A percentile compares a stretch with the other conserved stretches of the same genome.
Evolutionary conservation across 2,888 invertebrate species (phyloP).

Genomic region (Andricus curvator): DNA sequence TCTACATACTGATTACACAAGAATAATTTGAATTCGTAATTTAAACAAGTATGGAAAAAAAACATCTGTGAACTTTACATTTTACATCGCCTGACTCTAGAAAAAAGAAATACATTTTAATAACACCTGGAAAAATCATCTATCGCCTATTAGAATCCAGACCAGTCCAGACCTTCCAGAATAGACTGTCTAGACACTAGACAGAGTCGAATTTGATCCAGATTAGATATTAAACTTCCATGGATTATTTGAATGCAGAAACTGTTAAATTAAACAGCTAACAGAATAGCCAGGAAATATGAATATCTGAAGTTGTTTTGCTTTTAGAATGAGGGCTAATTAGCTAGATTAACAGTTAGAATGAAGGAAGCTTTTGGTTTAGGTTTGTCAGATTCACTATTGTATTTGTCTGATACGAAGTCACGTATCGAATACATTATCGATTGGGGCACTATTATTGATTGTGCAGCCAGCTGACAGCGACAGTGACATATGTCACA

Average conservation of each 20-base stretch:
- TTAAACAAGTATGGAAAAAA: not conserved
- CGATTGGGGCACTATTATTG: conserved; percentile 73
- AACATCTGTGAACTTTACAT: not conserved
- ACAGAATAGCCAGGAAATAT: not conserved
- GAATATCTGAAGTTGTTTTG: not conserved
- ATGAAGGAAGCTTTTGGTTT: not conserved
- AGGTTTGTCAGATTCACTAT: conserved; percentile 51
- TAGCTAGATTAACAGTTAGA: not conserved
- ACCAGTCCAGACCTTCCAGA: too few species aligned
- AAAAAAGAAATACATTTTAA: too few species aligned
- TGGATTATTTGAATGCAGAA: too few species aligned
- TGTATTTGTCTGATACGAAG: conserved; percentile 66
- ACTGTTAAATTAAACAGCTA: not conserved
- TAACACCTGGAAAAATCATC: too few species aligned
- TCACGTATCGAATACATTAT: conserved; percentile 78
- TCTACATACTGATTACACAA: not conserved
- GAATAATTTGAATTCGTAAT: not conserved
- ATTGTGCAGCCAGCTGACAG: conserved; percentile 78
- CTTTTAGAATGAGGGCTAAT: not conserved
- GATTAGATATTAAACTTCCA: too few species aligned
- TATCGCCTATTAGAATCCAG: too few species aligned
- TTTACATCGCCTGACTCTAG: not conserved
- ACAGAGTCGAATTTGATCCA: too few species aligned
- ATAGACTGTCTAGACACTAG: too few species aligned
- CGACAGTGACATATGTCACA: conserved; percentile 78